A percentile compares a stretch with the other conserved stretches of the same genome.
These are phyloP conservation scores for Macheiramphus alcinus DNA, from an alignment of 2,113 vertebrate species.

Conservation along the genomic window DNA sequence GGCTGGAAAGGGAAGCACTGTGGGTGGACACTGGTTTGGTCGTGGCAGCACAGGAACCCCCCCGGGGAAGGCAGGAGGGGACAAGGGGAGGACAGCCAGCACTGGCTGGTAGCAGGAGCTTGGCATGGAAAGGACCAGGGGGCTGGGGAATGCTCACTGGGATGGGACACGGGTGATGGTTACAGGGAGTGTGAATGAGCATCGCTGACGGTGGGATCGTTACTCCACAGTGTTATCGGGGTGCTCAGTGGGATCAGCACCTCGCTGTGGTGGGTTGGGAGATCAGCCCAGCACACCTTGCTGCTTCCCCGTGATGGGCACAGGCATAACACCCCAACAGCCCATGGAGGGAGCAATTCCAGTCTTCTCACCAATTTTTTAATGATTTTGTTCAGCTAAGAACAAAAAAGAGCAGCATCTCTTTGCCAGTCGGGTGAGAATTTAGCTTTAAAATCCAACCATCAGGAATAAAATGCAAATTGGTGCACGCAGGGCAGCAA, in stretches of 20 bases:
- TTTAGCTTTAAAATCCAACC: not conserved
- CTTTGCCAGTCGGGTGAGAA: not conserved
- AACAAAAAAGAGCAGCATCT: not conserved
- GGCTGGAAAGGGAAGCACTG: not conserved
- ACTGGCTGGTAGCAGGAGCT: rapidly evolving
- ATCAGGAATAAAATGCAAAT: constrained; percentile 13
- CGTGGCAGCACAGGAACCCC: rapidly evolving
- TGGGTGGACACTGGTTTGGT: not conserved
- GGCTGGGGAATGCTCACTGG: not conserved
- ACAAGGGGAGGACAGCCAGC: rapidly evolving
- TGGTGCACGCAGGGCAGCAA: not conserved
- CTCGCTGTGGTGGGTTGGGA: not conserved
- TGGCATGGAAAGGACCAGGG: not conserved
- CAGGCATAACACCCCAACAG: rapidly evolving
- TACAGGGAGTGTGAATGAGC: not conserved
- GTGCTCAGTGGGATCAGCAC: not conserved
- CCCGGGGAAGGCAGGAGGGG: not conserved
- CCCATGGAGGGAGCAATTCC: not conserved
- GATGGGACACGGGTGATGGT: not conserved
- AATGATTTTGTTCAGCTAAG: not conserved
- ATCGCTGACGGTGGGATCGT: not conserved
- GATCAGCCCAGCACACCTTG: not conserved
- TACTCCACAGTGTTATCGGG: rapidly evolving
- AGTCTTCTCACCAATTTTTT: not conserved
- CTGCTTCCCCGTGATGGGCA: rapidly evolving